Conservation (phyloP, 2,888 invertebrate species). For the Periphyllus acericola region DNA sequence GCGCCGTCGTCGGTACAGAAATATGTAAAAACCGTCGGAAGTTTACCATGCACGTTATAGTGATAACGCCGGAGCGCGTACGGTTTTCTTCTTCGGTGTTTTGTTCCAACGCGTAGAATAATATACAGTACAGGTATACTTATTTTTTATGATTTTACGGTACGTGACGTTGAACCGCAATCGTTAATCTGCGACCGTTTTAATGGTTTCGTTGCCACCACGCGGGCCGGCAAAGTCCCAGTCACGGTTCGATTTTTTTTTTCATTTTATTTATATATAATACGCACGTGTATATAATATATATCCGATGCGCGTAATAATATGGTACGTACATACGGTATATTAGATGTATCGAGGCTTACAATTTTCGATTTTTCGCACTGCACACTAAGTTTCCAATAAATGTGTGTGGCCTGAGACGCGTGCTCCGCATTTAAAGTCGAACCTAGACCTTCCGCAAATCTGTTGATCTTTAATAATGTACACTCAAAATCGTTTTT, state of each 20-base stretch:
- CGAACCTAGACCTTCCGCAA: too few relatives aligned
- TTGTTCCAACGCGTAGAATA: constrained; percentile 19
- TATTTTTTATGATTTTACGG: constrained; percentile 55
- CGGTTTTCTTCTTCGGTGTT: constrained; percentile 26
- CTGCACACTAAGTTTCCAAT: too few relatives aligned
- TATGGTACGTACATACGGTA: neutral
- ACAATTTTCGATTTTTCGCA: too few relatives aligned
- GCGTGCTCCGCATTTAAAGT: too few relatives aligned
- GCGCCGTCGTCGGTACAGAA: too few relatives aligned
- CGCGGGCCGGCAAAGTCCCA: constrained; percentile 31
- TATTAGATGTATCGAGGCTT: neutral
- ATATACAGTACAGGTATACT: neutral
- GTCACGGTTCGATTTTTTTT: constrained; percentile 47
- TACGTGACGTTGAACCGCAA: constrained; percentile 57
- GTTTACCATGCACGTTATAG: neutral
- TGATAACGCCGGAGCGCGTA: neutral
- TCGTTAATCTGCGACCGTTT: constrained; percentile 60
- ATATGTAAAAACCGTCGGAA: constrained; percentile 25
- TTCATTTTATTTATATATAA: neutral
- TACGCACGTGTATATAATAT: neutral
- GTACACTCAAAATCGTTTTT: too few relatives aligned
- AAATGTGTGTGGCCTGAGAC: too few relatives aligned
- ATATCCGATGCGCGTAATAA: neutral
- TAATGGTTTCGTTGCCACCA: constrained; percentile 57
- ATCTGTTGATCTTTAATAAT: too few relatives aligned